A percentile compares a stretch with the other conserved stretches of the same genome.
phyloP scores from a whole-genome alignment of 2,888 invertebrate species.

The Luffia ferchaultella region DNA sequence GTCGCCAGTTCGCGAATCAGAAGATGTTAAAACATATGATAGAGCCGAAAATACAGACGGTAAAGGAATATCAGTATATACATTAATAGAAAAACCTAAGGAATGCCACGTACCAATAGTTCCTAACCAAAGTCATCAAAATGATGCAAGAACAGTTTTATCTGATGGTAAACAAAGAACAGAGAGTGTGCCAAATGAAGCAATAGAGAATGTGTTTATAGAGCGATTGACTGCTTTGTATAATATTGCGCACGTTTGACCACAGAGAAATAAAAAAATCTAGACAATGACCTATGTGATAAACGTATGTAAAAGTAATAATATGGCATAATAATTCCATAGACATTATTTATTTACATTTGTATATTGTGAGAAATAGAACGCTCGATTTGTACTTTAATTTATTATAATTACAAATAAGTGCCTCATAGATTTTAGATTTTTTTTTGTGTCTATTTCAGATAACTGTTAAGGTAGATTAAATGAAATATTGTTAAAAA shows the following conservation, averaged over 20 bases:
- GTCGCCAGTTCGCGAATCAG: background rate
- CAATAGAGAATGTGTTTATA: conserved; percentile 37
- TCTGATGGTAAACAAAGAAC: conserved; percentile 24
- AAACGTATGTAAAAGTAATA: background rate
- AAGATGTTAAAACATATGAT: background rate
- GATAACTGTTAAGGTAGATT: too few species aligned
- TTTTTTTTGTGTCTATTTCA: too few species aligned
- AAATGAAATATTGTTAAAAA: too few species aligned
- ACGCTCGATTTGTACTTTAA: too few species aligned
- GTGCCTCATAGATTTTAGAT: too few species aligned
- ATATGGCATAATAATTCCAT: background rate
- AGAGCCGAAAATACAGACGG: conserved; percentile 37
- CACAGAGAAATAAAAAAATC: too few species aligned
- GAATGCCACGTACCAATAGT: conserved; percentile 25
- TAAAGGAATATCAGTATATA: conserved; percentile 33
- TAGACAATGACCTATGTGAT: background rate
- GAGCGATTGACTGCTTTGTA: conserved; percentile 45
- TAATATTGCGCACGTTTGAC: conserved; percentile 33
- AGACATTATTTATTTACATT: background rate
- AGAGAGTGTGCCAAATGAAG: conserved; percentile 18
- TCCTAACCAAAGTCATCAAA: conserved; percentile 22
- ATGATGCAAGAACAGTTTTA: conserved; percentile 22
- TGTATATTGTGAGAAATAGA: too few species aligned
- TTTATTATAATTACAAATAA: too few species aligned
- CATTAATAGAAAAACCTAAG: conserved; percentile 37